phyloP scores from a whole-genome alignment of 2,797 vertebrate genomes.

The Rhynchonycteris naso region DNA sequence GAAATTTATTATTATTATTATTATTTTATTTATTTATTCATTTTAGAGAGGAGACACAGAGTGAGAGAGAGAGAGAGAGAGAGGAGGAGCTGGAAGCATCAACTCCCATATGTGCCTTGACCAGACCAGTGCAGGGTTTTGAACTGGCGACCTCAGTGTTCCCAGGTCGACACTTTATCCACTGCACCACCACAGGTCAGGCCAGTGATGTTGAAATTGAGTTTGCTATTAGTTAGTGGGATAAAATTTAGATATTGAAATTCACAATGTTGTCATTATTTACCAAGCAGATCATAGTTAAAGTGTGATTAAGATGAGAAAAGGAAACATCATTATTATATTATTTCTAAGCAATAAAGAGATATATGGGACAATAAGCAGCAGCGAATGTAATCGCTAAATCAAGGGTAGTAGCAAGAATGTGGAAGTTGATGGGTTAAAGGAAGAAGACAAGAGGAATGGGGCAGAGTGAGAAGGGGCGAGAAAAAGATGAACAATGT shows the following conservation, averaged over 20 bases:
- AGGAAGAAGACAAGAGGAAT: not conserved
- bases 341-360: not conserved
- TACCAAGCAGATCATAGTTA: not conserved
- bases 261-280: slow-evolving; percentile 13
- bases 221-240: not conserved
- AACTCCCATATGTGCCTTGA: too few relatives aligned
- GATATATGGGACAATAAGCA: not conserved
- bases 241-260: not conserved
- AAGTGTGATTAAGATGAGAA: not conserved
- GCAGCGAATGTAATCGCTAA: not conserved
- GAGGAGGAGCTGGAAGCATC: too few relatives aligned
- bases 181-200: too few relatives aligned
- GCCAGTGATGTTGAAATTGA: slow-evolving; percentile 6
- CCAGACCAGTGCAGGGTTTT: too few relatives aligned
- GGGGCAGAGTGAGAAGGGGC: not conserved
- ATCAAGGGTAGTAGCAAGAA: not conserved
- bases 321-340: not conserved
- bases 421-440: not conserved
- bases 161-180: too few relatives aligned
- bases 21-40: too few relatives aligned
- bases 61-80: too few relatives aligned
- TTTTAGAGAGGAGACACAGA: too few relatives aligned
- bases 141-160: too few relatives aligned
- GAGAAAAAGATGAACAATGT: not conserved
- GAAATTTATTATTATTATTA: too few relatives aligned